Percentiles rank a stretch among this genome's conserved stretches.
phyloP scores from a whole-genome alignment of 2,888 invertebrate species.

The Tipula helvola region DNA sequence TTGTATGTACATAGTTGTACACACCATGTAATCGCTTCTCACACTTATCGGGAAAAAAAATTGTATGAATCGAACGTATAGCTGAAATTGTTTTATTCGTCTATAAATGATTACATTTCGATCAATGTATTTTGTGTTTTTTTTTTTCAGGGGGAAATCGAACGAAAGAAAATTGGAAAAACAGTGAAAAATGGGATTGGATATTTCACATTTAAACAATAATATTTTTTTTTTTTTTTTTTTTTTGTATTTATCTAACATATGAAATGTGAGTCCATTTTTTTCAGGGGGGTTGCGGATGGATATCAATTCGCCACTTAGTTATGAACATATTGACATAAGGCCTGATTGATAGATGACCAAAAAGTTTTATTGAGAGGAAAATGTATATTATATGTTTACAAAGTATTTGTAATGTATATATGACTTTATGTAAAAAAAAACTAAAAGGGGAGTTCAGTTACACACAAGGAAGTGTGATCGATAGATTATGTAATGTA shows the following conservation, averaged over 20 bases:
- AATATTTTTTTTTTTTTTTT: no score
- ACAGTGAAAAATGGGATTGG: neutral
- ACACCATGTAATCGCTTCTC: neutral
- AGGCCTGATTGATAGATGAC: neutral
- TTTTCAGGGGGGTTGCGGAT: neutral
- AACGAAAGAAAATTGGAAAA: neutral
- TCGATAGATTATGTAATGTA: neutral
- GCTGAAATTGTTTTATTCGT: neutral
- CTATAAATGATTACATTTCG: neutral
- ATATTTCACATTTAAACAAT: neutral
- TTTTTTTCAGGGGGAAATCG: neutral
- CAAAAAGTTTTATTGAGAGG: neutral
- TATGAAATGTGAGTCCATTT: neutral
- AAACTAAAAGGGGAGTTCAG: neutral
- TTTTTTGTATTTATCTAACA: neutral
- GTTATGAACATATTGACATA: neutral
- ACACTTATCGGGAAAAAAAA: neutral
- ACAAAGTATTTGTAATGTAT: neutral
- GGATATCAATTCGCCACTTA: slow-evolving; percentile 4
- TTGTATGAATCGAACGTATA: neutral
- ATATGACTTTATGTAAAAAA: neutral
- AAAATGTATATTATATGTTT: neutral
- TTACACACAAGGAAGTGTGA: neutral
- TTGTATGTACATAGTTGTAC: neutral
- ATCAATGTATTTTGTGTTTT: neutral